Evolutionary conservation across 1,140 invertebrate species (phyloP), one percentile per base, ranked within the genome.

Genomic region (Goniozus legneri): DNA sequence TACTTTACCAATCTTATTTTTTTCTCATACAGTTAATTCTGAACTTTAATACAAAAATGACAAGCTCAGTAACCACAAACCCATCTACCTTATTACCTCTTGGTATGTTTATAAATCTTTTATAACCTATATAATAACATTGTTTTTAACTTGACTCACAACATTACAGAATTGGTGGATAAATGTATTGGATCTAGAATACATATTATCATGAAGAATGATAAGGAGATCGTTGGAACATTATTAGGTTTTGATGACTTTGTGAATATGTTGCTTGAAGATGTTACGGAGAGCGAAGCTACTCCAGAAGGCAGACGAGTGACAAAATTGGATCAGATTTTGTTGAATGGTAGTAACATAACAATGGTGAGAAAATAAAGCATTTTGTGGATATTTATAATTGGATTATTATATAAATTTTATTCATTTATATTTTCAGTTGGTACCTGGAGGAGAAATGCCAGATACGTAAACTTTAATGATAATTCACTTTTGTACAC

Each of bases 191-290:
- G 97, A 14, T 98, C 96, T 0, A 80, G 92, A 48, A 98, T 99
- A 65, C 97, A 99, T 65, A 98, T 99, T 18, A 97, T 99, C 31
- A 98, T 99, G 96, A 99, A 98, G 78, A 97, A 96, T 72, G 96
- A 99, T 65, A 98, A 97, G 76, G 97, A 99, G 83, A 95, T 99
- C 66, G 94, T 99, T 10, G 97, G 97, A 45, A 98, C 95, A 0
- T 73, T 99, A 14, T 78, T 94, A 48, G 97, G 97, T 7, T 99
- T 99, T 76, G 97, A 99, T 77, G 96, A 98, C 76, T 99, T 97
- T 77, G 97, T 99, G 12, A 99, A 96, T 74, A 95, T 96, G 92
- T 79, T 96, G 8, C 69, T 96, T 45, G 92, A 95, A 66, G 91
- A 95, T 77, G 91, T 94, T 0, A 93, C 89, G 0, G 91, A 95